Base-by-base conservation (phyloP, 2,797 vertebrate genomes). In the Microcaecilia unicolor region DNA sequence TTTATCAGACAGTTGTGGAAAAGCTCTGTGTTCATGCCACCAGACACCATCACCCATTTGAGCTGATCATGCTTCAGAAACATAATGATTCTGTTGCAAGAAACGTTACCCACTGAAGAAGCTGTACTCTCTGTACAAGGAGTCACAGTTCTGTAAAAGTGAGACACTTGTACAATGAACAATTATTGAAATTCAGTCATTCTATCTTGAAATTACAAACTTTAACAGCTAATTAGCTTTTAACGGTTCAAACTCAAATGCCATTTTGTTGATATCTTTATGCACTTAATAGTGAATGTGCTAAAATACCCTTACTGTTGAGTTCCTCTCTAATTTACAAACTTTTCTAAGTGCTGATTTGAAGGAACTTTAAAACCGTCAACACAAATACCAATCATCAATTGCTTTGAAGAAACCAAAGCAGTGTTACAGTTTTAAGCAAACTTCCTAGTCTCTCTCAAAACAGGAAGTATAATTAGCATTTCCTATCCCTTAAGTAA, bases 121-220 rank as follows among this genome's bases (percentile, higher is more conserved):
- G n/a, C n/a, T n/a, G n/a, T 60, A 61, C 67, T n/a, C n/a, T 58
- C 44, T 74, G 50, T 69, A 70, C 48, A 70, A 67, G 63, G 59
- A 66, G 61, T 53, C 48, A 59, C 58, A 58, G 48, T 58, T 47
- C 67, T 61, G 64, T 67, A 45, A 29, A 41, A 71, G 34, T 64
- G 52, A 46, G 51, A 36, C 64, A 64, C 51, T 52, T 53, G 57
- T 3, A 67, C 51, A 54, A 57, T 30, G 58, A 61, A 71, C 68
- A 72, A 45, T 41, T 41, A 39, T 52, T 42, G n/a, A 22, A 50
- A 55, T 18, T 23, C 37, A 67, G 50, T 37, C 38, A 29, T 45
- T 68, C 36, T 38, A 28, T 44, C 55, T 35, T 51, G 58, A 31
- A 65, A 34, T 24, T 52, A 30, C 58, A 53, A 28, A 28, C 37